phyloP scores from a whole-genome alignment of 2,888 invertebrate species.

The Nipponacmea schrenckii region DNA sequence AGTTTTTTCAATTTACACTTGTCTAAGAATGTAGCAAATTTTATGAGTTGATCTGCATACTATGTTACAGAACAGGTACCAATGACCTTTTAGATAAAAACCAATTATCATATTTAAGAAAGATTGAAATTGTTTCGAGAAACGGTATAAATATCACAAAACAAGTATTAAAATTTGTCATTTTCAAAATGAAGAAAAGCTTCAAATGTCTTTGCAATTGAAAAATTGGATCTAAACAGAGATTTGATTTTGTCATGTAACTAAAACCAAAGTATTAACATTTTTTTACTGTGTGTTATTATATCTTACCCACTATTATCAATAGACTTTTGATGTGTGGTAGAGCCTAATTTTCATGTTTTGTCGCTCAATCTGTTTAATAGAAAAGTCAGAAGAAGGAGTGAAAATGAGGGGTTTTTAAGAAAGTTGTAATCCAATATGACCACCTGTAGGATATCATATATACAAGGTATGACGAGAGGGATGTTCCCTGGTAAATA shows the following conservation, averaged over 20 bases:
- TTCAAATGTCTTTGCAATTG: background rate
- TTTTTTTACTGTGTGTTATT: background rate
- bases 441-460: background rate
- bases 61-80: too few species aligned
- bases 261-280: background rate
- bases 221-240: background rate
- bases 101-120: too few species aligned
- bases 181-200: background rate
- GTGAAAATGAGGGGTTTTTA: background rate
- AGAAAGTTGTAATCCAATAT: background rate
- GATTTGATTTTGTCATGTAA: background rate
- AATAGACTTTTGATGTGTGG: too few species aligned
- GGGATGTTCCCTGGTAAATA: background rate
- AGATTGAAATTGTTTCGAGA: too few species aligned
- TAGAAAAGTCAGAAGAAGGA: background rate
- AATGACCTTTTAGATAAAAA: too few species aligned
- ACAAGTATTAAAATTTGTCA: background rate
- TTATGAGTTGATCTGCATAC: too few species aligned
- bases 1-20: too few species aligned
- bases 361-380: background rate
- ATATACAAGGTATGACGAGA: background rate
- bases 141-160: background rate
- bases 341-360: too few species aligned
- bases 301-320: too few species aligned
- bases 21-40: too few species aligned